These are phyloP conservation scores for Chrysotoxum bicinctum DNA, from an alignment of 2,888 invertebrate genomes.

Conservation along the genomic window DNA sequence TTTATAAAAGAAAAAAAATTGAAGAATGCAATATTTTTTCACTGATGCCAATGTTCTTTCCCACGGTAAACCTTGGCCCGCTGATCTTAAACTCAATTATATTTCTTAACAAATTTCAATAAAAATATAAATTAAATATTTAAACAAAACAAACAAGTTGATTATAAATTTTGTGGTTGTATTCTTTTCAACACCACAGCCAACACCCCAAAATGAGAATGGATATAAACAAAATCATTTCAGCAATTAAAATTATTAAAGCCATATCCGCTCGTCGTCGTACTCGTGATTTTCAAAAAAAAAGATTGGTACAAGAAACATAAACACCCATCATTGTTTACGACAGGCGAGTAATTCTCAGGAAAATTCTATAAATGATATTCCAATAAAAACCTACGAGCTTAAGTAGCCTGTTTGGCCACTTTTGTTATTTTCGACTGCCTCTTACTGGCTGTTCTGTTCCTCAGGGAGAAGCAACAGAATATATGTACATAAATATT, in stretches of 20 bases:
- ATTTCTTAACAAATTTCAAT: neutral
- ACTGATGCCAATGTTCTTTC: neutral
- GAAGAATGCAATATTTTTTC: neutral
- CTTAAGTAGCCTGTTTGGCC: constrained; percentile 10
- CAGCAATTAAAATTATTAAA: neutral
- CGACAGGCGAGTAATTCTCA: constrained; percentile 32
- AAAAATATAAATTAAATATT: neutral
- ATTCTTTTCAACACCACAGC: neutral
- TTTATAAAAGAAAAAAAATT: neutral
- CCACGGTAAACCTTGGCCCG: neutral
- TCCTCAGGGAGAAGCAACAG: neutral
- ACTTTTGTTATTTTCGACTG: neutral
- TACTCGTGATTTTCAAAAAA: neutral
- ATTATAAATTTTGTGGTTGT: neutral
- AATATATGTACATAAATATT: too few relatives aligned
- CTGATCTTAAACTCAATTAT: neutral
- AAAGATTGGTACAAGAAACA: neutral
- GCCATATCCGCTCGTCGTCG: neutral
- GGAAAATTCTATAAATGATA: constrained; percentile 37
- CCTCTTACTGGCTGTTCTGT: neutral
- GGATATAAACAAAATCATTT: constrained; percentile 9
- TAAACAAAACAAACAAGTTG: neutral
- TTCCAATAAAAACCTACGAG: constrained; percentile 40
- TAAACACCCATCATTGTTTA: constrained; percentile 60
- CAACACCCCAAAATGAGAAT: neutral